Evolutionary conservation across 2,797 vertebrate genomes (phyloP).

Genomic region (Diplodus puntazzo): DNA sequence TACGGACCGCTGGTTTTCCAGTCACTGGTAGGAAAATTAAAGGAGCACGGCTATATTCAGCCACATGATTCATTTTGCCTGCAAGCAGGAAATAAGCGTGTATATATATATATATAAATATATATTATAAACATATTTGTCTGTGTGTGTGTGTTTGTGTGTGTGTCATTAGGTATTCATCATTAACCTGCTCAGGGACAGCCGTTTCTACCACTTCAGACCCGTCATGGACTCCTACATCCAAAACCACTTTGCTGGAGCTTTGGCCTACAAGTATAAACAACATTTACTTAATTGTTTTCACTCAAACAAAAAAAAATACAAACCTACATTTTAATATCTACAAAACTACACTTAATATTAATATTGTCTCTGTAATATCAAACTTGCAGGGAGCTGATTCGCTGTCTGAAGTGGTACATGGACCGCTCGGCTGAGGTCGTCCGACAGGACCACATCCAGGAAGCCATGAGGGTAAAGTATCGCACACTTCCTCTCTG

Average conservation of each 20-base stretch:
- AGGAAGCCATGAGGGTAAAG: conserved; percentile 97
- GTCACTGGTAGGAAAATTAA: conserved; percentile 91
- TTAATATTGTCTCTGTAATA: background rate
- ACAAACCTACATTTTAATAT: background rate
- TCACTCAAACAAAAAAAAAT: background rate
- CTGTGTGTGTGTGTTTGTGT: background rate
- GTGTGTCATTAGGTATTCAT: conserved; percentile 92
- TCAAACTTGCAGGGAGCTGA: conserved; percentile 89
- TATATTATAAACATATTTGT: background rate
- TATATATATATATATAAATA: too few relatives aligned
- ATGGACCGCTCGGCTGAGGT: conserved; percentile 99
- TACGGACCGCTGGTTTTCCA: conserved; percentile 98
- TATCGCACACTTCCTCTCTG: conserved; percentile 19
- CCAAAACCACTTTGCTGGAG: conserved; percentile 98
- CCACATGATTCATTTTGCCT: background rate
- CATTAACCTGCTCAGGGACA: conserved; percentile 98
- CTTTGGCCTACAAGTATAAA: conserved; percentile 96
- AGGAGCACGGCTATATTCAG: background rate
- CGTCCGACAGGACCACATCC: conserved; percentile 97
- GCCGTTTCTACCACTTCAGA: conserved; percentile 98
- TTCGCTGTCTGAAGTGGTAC: conserved; percentile 99
- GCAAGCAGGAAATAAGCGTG: conserved; percentile 9
- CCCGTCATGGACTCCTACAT: conserved; percentile 99
- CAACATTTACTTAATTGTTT: background rate
- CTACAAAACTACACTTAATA: background rate